These are phyloP conservation scores for Lepidochitona cinerea DNA, from an alignment of 2,888 invertebrate species.

Conservation along the genomic window DNA sequence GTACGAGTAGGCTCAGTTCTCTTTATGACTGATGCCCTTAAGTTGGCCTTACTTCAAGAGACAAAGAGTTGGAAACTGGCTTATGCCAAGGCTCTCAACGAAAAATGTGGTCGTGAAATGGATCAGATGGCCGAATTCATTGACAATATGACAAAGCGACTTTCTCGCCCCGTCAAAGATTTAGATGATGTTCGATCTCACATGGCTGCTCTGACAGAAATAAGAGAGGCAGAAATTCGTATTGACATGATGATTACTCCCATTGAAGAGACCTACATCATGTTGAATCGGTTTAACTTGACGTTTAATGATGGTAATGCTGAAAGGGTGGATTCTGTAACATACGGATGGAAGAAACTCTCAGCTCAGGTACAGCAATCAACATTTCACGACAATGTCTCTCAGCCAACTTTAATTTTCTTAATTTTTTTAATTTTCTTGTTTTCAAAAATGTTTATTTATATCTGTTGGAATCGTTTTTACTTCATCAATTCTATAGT, in stretches of 20 bases:
- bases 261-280: constrained; percentile 95
- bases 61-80: constrained; percentile 70
- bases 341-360: constrained; percentile 90
- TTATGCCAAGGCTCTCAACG: constrained; percentile 70
- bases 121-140: constrained; percentile 83
- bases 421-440: no score
- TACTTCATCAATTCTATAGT: no score
- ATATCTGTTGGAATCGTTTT: no score
- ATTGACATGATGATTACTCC: constrained; percentile 95
- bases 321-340: constrained; percentile 91
- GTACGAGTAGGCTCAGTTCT: constrained; percentile 69
- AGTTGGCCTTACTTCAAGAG: constrained; percentile 84
- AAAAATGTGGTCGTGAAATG: constrained; percentile 70
- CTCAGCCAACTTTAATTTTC: no score
- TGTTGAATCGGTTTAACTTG: constrained; percentile 89
- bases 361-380: constrained; percentile 71
- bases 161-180: constrained; percentile 88
- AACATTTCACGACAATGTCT: no score
- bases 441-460: no score
- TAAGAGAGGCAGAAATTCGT: constrained; percentile 93
- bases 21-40: constrained; percentile 75
- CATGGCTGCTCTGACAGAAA: constrained; percentile 91
- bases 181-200: constrained; percentile 93
- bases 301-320: constrained; percentile 90
- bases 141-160: constrained; percentile 90